These are phyloP conservation scores for Drosophila watanabei DNA, from an alignment of 1,140 invertebrate genomes.

Conservation along the genomic window DNA sequence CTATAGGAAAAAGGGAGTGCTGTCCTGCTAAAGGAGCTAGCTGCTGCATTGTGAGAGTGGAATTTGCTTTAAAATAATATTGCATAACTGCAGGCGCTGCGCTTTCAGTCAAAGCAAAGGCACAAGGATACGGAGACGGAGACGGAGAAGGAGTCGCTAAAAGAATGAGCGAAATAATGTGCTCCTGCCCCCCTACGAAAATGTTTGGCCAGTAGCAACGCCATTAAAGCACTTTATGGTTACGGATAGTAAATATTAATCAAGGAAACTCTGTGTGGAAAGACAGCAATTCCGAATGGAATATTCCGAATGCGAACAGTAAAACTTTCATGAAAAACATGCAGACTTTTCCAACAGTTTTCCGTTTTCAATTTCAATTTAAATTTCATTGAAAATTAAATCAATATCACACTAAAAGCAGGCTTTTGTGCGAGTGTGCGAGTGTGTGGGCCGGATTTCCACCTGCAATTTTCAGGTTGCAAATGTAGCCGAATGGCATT, in stretches of 20 bases:
- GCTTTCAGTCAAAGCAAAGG: slow-evolving; percentile 18
- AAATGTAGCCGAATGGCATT: slow-evolving; percentile 6
- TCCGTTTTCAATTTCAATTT: slow-evolving; percentile 7
- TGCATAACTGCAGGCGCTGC: slow-evolving; percentile 67
- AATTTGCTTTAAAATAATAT: slow-evolving; percentile 80
- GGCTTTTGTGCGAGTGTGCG: background rate
- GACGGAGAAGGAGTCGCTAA: background rate
- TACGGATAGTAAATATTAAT: slow-evolving; percentile 32
- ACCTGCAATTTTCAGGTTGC: slow-evolving; percentile 8
- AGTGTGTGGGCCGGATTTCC: background rate
- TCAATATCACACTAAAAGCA: slow-evolving; percentile 28
- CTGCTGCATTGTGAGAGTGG: slow-evolving; percentile 34
- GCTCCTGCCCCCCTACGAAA: background rate
- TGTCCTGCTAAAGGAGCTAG: background rate
- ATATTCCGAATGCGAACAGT: background rate
- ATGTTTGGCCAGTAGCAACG: slow-evolving; percentile 10
- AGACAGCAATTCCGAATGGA: slow-evolving; percentile 10
- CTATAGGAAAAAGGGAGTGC: background rate
- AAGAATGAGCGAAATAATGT: slow-evolving; percentile 8
- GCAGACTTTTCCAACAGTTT: background rate
- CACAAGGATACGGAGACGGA: slow-evolving; percentile 5
- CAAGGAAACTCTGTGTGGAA: background rate
- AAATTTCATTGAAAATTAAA: slow-evolving; percentile 23
- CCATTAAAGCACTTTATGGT: slow-evolving; percentile 23
- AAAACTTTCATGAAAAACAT: slow-evolving; percentile 6